These are phyloP conservation scores for Chromobotia macracanthus DNA, from an alignment of 2,797 vertebrate genomes.

Conservation along the genomic window DNA sequence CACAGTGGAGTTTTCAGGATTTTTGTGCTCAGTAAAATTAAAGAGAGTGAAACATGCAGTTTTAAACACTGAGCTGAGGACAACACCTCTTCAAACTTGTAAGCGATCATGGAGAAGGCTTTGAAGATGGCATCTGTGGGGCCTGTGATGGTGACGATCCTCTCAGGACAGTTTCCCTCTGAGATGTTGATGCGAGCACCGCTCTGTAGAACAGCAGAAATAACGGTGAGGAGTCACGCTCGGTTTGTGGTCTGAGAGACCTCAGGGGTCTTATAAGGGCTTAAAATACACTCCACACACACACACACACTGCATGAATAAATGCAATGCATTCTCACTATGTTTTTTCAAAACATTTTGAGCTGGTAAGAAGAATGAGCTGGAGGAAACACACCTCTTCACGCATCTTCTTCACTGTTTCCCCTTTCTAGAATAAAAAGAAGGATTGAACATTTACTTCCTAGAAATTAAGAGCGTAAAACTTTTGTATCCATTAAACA, in stretches of 20 bases:
- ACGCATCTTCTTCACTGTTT: conserved; percentile 97
- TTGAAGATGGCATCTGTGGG: conserved; percentile 98
- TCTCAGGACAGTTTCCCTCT: conserved; percentile 93
- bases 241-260: no score
- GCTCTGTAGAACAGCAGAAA: conserved; percentile 75
- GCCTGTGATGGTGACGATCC: conserved; percentile 96
- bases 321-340: no score
- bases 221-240: background rate
- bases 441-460: background rate
- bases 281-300: no score
- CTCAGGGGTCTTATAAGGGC: no score
- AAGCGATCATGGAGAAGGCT: conserved; percentile 96
- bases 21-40: no score
- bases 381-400: conserved; percentile 84
- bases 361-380: no score
- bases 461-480: background rate
- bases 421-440: conserved; percentile 86
- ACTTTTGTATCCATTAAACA: no score
- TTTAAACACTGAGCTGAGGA: background rate
- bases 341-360: no score
- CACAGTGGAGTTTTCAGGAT: no score
- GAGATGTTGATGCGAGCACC: conserved; percentile 96
- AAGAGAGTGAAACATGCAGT: background rate
- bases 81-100: conserved; percentile 95
- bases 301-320: no score